These are phyloP conservation scores for Pollimyrus isidori DNA, from an alignment of 2,113 vertebrate genomes.

Conservation along the genomic window DNA sequence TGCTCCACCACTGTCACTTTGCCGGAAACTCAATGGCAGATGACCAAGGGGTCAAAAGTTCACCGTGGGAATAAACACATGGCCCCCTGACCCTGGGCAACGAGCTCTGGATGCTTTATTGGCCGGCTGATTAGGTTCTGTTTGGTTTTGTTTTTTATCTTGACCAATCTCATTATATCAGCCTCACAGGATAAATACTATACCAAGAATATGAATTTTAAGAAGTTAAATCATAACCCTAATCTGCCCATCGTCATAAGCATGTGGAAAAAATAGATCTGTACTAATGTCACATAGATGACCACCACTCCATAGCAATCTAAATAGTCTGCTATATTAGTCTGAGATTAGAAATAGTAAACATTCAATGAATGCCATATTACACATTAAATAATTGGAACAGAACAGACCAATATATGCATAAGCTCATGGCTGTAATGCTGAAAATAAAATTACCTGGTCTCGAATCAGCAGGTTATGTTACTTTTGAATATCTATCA, in stretches of 20 bases:
- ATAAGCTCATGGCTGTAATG: neutral
- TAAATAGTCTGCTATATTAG: neutral
- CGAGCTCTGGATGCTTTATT: neutral
- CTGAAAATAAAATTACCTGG: neutral
- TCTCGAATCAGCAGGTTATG: neutral
- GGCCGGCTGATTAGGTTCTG: neutral
- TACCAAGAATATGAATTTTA: neutral
- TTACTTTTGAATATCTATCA: neutral
- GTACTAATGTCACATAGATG: neutral
- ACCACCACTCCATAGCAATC: neutral
- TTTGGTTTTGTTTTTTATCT: neutral
- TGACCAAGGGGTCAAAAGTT: conserved; percentile 25
- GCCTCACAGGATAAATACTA: neutral
- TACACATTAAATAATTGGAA: neutral
- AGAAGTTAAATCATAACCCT: neutral
- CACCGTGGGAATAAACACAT: conserved; percentile 21
- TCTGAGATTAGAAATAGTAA: neutral
- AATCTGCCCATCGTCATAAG: neutral
- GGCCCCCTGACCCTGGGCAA: conserved; percentile 22
- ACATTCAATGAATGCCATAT: neutral
- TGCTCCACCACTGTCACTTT: neutral
- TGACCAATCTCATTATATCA: neutral
- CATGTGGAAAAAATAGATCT: neutral
- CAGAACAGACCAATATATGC: neutral
- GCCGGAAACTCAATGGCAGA: neutral